Conservation (phyloP, 2,797 vertebrate genomes). For the Tarsius wallacei region DNA sequence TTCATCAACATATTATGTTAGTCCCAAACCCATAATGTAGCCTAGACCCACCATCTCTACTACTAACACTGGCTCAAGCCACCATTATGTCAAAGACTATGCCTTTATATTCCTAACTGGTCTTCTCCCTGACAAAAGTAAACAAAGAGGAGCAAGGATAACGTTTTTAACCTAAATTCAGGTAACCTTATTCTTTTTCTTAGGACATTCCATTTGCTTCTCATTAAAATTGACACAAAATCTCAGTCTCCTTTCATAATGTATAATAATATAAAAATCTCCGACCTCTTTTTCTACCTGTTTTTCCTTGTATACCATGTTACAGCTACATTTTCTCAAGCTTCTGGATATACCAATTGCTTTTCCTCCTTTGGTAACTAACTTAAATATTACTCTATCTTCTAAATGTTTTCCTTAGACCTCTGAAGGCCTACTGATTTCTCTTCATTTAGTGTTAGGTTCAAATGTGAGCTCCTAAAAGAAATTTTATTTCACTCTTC, state of each 20-base stretch:
- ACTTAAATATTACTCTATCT: not conserved
- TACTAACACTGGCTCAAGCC: not conserved
- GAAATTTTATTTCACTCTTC: not conserved
- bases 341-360: not conserved
- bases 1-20: not conserved
- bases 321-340: too few relatives aligned
- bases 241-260: not conserved
- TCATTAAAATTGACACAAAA: not conserved
- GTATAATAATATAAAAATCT: not conserved
- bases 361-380: not conserved
- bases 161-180: not conserved
- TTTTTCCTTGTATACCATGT: not conserved
- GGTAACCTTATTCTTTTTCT: not conserved
- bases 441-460: not conserved
- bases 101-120: not conserved
- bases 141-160: not conserved
- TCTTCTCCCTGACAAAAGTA: not conserved
- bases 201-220: not conserved
- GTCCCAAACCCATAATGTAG: not conserved
- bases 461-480: not conserved
- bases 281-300: not conserved
- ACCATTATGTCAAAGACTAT: not conserved
- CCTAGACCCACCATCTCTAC: not conserved
- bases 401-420: not conserved
- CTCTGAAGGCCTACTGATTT: not conserved